phyloP scores from a whole-genome alignment of 2,113 vertebrate genomes.

The Ochotona princeps region DNA sequence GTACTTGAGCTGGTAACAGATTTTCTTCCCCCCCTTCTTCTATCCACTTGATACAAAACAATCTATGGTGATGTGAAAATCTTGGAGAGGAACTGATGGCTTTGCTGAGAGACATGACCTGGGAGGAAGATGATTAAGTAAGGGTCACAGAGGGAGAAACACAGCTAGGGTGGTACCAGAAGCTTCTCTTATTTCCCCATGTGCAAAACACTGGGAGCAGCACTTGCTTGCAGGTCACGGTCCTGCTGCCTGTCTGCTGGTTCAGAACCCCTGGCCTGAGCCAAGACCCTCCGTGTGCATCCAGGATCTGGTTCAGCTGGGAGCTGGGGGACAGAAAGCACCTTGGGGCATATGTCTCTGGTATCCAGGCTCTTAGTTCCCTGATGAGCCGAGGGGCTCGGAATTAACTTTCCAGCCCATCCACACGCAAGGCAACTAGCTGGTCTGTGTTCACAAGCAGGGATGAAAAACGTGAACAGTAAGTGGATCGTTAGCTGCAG shows the following conservation, averaged over 20 bases:
- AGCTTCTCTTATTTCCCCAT: background rate
- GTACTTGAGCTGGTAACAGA: conserved; percentile 81
- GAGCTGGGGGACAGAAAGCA: background rate
- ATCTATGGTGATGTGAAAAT: conserved; percentile 64
- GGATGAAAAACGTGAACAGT: background rate
- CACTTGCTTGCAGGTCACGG: background rate
- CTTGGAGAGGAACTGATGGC: background rate
- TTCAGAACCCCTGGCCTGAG: background rate
- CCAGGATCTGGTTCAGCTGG: background rate
- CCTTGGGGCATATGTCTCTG: background rate
- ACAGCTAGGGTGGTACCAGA: background rate
- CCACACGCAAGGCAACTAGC: too few species aligned
- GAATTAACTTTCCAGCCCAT: background rate
- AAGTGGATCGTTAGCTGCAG: background rate
- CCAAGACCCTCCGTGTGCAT: background rate
- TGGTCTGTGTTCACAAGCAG: background rate
- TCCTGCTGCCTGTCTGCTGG: background rate
- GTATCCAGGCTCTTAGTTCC: background rate
- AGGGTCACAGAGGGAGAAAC: background rate
- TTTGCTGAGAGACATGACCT: background rate
- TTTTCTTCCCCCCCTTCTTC: conserved; percentile 70
- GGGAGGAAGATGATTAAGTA: background rate
- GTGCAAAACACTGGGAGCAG: background rate
- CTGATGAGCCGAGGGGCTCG: background rate
- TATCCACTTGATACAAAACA: conserved; percentile 70